These are phyloP conservation scores for Pica pica DNA, from an alignment of 2,113 vertebrate species.

Conservation along the genomic window DNA sequence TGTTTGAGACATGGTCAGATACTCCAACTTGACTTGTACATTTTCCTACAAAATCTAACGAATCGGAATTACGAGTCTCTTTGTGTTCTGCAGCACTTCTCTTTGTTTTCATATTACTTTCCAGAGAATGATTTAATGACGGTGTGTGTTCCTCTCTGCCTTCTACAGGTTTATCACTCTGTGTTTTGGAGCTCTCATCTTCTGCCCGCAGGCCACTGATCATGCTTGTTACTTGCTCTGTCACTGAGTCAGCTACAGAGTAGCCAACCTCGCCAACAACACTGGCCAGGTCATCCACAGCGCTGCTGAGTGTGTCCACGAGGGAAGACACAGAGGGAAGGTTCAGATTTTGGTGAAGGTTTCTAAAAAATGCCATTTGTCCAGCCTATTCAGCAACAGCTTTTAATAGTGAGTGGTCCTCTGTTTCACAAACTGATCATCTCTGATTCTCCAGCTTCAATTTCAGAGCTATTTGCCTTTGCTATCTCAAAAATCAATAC, in stretches of 20 bases:
- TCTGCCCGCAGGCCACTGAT: conserved; percentile 79
- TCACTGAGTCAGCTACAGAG: conserved; percentile 85
- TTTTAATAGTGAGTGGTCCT: not conserved
- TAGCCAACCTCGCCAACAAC: conserved; percentile 85
- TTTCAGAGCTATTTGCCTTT: conserved; percentile 10
- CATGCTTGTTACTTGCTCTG: conserved; percentile 87
- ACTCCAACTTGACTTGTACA: not conserved
- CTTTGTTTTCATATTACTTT: not conserved
- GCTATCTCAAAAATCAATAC: not conserved
- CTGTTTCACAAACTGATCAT: conserved; percentile 10
- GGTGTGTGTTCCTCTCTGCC: not conserved
- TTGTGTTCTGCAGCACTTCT: not conserved
- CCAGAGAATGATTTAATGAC: not conserved
- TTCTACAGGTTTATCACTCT: not conserved
- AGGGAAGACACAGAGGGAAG: conserved; percentile 88
- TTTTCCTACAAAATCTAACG: not conserved
- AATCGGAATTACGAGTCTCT: not conserved
- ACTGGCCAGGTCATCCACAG: conserved; percentile 83
- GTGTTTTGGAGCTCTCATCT: conserved; percentile 55
- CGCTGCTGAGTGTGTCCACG: conserved; percentile 83
- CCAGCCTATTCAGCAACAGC: not conserved
- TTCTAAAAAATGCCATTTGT: conserved; percentile 93
- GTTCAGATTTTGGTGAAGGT: conserved; percentile 83
- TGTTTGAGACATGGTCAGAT: not conserved
- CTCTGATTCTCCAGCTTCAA: not conserved